A percentile compares a stretch with the other conserved stretches of the same genome.
phyloP scores from a whole-genome alignment of 64 coral and sea anemone genomes.

The Cladopsammia gracilis region DNA sequence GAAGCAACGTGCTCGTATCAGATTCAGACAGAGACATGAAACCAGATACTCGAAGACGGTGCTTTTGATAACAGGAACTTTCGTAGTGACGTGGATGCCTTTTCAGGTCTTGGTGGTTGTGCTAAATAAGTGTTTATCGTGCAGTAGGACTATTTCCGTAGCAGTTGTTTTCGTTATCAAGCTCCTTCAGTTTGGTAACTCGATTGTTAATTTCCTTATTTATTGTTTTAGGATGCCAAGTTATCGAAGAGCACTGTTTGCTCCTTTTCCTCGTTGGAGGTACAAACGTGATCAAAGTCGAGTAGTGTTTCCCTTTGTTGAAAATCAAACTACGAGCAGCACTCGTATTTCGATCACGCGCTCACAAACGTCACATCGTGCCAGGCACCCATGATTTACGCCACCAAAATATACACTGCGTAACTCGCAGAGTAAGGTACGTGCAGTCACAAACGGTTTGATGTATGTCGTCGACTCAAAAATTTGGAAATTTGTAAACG shows the following conservation, averaged over 20 bases:
- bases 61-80: conserved; percentile 22
- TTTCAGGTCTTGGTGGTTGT: conserved; percentile 67
- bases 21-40: neutral
- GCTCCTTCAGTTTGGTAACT: conserved; percentile 65
- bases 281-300: neutral
- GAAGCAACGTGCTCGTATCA: neutral
- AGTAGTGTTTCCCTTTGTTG: neutral
- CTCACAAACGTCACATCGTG: neutral
- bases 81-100: conserved; percentile 30
- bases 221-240: conserved; percentile 51
- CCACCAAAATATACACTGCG: neutral
- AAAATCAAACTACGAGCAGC: neutral
- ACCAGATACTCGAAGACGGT: conserved; percentile 19
- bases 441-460: no score
- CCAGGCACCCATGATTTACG: neutral
- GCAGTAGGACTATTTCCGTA: neutral
- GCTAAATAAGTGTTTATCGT: neutral
- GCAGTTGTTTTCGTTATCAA: conserved; percentile 26
- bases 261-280: neutral
- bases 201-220: conserved; percentile 51
- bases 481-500: no score
- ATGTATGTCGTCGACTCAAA: no score
- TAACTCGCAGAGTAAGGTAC: neutral
- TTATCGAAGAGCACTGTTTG: conserved; percentile 25
- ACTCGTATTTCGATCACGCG: neutral